Evolutionary conservation across 2,113 vertebrate genomes (phyloP).

Genomic region (Ciconia maguari): DNA sequence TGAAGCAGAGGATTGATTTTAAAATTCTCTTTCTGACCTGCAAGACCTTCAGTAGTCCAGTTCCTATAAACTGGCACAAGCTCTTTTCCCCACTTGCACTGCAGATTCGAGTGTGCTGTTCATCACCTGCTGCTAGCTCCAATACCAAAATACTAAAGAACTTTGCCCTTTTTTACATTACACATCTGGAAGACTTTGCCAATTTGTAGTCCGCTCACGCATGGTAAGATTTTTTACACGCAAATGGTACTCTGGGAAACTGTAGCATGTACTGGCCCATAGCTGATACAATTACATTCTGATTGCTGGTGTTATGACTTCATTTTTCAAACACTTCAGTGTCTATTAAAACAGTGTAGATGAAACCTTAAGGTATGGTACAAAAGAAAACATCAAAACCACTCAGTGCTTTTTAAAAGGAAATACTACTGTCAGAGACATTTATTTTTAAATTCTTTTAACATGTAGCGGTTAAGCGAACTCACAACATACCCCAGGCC

Average conservation of each 20-base stretch:
- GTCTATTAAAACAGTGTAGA: background rate
- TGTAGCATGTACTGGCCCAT: background rate
- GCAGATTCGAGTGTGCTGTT: background rate
- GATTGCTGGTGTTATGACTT: background rate
- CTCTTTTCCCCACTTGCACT: background rate
- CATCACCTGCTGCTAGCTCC: background rate
- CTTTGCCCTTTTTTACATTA: background rate
- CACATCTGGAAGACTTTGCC: background rate
- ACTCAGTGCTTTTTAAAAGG: background rate
- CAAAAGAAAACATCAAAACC: conserved; percentile 5
- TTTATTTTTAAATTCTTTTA: background rate
- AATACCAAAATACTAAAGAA: background rate
- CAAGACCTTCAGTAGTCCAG: background rate
- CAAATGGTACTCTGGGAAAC: background rate
- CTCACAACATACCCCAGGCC: background rate
- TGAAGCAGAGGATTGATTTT: conserved; percentile 1
- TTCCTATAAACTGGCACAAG: background rate
- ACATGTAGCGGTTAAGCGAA: background rate
- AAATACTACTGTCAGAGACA: background rate
- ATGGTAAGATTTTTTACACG: background rate
- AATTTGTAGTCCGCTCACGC: background rate
- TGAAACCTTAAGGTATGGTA: background rate
- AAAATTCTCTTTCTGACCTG: conserved; percentile 23
- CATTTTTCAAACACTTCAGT: conserved; percentile 4
- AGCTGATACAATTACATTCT: conserved; percentile 8